phyloP scores from a whole-genome alignment of 2,888 invertebrate species.

The Tuberolachnus salignus region DNA sequence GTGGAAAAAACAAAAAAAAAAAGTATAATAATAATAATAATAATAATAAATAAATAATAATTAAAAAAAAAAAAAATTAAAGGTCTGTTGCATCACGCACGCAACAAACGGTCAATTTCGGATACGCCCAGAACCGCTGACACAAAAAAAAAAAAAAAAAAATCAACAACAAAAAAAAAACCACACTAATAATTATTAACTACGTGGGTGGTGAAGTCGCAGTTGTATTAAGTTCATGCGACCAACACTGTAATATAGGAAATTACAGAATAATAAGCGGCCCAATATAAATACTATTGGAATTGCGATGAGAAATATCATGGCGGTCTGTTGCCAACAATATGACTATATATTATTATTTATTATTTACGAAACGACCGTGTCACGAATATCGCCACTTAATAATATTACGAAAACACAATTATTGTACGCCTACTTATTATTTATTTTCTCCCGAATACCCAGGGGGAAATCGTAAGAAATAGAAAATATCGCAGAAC shows the following conservation, averaged over 20 bases:
- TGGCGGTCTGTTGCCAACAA: too few species aligned
- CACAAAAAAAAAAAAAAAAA: slow-evolving; percentile 1
- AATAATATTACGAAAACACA: too few species aligned
- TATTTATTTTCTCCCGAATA: too few species aligned
- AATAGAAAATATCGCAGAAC: too few species aligned
- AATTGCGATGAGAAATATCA: too few species aligned
- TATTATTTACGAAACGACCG: too few species aligned
- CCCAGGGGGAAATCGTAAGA: too few species aligned
- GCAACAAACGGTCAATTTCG: slow-evolving; percentile 34
- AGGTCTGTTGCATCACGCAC: slow-evolving; percentile 21
- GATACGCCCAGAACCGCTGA: slow-evolving; percentile 37
- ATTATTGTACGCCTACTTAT: too few species aligned
- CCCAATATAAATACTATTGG: too few species aligned
- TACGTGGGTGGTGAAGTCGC: neutral
- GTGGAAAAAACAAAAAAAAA: neutral
- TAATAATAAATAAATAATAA: neutral
- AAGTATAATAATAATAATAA: too few species aligned
- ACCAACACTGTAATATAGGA: neutral
- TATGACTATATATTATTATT: too few species aligned
- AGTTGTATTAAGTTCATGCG: slow-evolving; percentile 1
- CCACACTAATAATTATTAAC: slow-evolving; percentile 18
- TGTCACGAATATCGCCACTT: too few species aligned
- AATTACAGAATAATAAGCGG: neutral
- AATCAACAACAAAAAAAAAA: neutral
- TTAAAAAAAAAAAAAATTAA: neutral